Percentiles rank a stretch among this genome's conserved stretches.
These are phyloP conservation scores for Tetragonula carbonaria DNA, from an alignment of 2,888 invertebrate genomes.

Conservation along the genomic window DNA sequence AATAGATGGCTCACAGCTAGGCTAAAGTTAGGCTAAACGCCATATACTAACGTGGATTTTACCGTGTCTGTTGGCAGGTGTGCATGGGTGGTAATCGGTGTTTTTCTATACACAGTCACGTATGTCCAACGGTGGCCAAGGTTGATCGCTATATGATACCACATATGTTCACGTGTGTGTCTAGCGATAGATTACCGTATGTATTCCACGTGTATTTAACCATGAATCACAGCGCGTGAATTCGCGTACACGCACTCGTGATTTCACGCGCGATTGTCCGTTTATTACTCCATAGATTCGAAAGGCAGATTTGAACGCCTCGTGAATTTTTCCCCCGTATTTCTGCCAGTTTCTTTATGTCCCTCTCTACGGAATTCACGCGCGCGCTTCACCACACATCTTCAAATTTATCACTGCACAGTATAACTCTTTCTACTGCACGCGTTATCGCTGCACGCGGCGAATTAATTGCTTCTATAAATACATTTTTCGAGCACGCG, in stretches of 20 bases:
- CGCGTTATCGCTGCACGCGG: neutral
- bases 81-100: neutral
- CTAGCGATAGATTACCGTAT: neutral
- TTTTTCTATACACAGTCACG: neutral
- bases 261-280: neutral
- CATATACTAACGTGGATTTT: neutral
- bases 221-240: neutral
- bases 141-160: neutral
- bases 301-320: neutral
- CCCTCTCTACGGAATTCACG: neutral
- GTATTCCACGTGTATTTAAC: slow-evolving; percentile 1
- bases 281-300: neutral
- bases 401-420: neutral
- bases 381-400: neutral
- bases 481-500: neutral
- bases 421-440: neutral
- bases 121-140: neutral
- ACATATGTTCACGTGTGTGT: neutral
- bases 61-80: neutral
- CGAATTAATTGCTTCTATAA: neutral
- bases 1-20: neutral
- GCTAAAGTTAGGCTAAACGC: neutral
- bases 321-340: neutral
- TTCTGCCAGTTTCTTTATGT: neutral
- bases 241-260: neutral